Evolutionary conservation across 2,797 vertebrate species (phyloP), one percentile per base, ranked within the genome.

Genomic region (Spatula clypeata): DNA sequence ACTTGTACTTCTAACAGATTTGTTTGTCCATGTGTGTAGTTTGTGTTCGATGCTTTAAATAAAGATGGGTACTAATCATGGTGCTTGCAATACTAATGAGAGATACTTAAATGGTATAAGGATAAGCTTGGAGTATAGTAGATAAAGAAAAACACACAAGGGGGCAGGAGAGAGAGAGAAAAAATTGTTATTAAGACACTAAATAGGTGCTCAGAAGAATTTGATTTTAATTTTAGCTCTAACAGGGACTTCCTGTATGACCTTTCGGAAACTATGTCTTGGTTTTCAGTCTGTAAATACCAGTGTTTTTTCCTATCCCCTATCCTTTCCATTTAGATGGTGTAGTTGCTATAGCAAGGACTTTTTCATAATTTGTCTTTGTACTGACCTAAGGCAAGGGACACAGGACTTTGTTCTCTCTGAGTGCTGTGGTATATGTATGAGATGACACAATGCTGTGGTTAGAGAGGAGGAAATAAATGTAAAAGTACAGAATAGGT

Each of bases 141-240:
- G 34, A 29, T 61, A n/a, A 62, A 64, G 21, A 13, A 74, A 88
- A 79, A 31, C 62, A 74, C 58, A 73, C 58, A 47, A 53, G 65
- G 34, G 6, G 36, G 49, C 36, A 53, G 60, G 16, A 15, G 47
- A 49, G 27, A 62, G 27, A 62, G 31, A n/a, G 66, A 57, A 34
- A 4, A 47, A 69, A 75, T 71, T 86, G 29, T 74, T 77, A 23
- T 76, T 93, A 66, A 79, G 55, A 40, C 42, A 66, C 62, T 47
- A 42, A 34, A 24, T 57, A 82, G 44, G 27, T 66, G 23, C 64
- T 86, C 60, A 72, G 71, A 38, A 83, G 85, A 86, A 79, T 90
- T 86, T 86, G 4, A 44, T 82, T 90, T 92, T 90, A 86, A 80
- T 95, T 95, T 54, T 62, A 79, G 32, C 77, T 57, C 62, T 73